Percentiles rank a stretch among this genome's conserved stretches.
Conservation (phyloP, 2,113 vertebrate genomes). For the Taxidea taxus region DNA sequence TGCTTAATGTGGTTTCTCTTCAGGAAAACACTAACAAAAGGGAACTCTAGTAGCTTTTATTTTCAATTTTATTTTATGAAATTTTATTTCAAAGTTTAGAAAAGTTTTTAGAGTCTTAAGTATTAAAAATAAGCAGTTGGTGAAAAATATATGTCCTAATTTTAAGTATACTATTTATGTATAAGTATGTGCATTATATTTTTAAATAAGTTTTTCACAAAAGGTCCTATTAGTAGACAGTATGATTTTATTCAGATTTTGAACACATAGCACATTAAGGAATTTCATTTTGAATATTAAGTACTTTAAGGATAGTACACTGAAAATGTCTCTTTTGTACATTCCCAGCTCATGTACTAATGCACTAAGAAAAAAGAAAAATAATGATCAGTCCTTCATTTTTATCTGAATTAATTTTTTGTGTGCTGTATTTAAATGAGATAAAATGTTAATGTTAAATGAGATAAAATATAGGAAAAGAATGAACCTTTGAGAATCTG, state of each 20-base stretch:
- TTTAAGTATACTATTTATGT: not conserved
- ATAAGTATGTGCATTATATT: not conserved
- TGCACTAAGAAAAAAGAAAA: not conserved
- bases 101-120: not conserved
- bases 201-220: not conserved
- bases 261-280: not conserved
- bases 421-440: not conserved
- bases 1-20: not conserved
- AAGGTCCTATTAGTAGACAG: not conserved
- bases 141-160: not conserved
- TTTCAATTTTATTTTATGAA: not conserved
- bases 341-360: not conserved
- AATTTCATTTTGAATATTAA: not conserved
- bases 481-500: not conserved
- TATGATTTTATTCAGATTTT: constrained; percentile 17
- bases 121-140: not conserved
- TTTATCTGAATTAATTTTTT: not conserved
- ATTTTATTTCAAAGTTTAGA: not conserved
- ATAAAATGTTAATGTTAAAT: not conserved
- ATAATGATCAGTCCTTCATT: not conserved
- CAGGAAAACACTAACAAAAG: not conserved
- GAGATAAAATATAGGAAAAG: not conserved
- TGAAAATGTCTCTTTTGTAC: not conserved
- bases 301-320: not conserved
- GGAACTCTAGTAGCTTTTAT: not conserved